These are phyloP conservation scores for Remorina albescens DNA, from an alignment of 2,797 vertebrate species.

Conservation along the genomic window DNA sequence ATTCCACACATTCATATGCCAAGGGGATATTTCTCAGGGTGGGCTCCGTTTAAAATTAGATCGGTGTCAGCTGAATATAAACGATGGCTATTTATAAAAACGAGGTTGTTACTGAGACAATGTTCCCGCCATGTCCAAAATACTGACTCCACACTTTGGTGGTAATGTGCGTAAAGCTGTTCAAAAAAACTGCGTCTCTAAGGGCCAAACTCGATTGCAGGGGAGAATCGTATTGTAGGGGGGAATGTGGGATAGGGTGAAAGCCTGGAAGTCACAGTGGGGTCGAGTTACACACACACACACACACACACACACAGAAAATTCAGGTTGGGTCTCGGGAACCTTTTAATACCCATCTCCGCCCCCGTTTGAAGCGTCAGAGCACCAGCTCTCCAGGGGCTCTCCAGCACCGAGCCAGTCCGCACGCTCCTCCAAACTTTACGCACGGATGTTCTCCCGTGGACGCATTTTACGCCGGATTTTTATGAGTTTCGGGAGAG, in stretches of 20 bases:
- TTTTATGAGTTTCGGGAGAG: conserved; percentile 44
- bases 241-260: conserved; percentile 61
- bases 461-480: conserved; percentile 61
- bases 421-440: conserved; percentile 77
- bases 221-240: conserved; percentile 21
- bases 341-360: conserved; percentile 84
- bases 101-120: conserved; percentile 74
- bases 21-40: conserved; percentile 60
- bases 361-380: conserved; percentile 79
- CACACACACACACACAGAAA: conserved; percentile 58
- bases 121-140: conserved; percentile 62
- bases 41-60: conserved; percentile 79
- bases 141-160: conserved; percentile 28
- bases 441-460: conserved; percentile 75
- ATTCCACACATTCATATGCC: conserved; percentile 54
- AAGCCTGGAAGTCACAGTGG: conserved; percentile 73
- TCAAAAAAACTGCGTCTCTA: conserved; percentile 37
- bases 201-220: conserved; percentile 38
- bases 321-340: conserved; percentile 79
- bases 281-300: conserved; percentile 79
- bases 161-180: conserved; percentile 52
- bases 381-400: conserved; percentile 76
- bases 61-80: conserved; percentile 81
- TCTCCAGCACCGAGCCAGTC: conserved; percentile 64
- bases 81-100: conserved; percentile 81